Conservation (phyloP, 2,797 vertebrate species). For the Poecilia velifera region DNA sequence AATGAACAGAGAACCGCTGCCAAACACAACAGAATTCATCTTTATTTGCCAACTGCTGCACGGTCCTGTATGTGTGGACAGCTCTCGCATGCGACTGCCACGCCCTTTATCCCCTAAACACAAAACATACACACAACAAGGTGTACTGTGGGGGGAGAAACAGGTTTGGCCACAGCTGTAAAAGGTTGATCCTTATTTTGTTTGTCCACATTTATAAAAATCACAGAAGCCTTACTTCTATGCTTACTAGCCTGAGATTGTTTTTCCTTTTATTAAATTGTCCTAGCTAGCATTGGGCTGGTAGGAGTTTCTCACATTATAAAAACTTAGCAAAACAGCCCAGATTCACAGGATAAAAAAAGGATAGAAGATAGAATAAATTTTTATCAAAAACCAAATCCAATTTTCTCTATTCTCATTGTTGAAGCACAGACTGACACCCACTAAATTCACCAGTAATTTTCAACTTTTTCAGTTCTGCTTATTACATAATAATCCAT, state of each 20-base stretch:
- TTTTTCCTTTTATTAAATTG: too few relatives aligned
- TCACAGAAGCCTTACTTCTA: neutral
- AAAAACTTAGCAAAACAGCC: neutral
- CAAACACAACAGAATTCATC: slow-evolving; percentile 93
- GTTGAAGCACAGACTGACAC: neutral
- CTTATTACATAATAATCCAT: neutral
- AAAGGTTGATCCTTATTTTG: slow-evolving; percentile 15
- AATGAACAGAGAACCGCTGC: slow-evolving; percentile 87
- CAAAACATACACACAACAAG: slow-evolving; percentile 27
- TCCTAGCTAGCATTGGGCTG: too few relatives aligned
- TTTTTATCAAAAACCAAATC: neutral
- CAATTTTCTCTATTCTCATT: neutral
- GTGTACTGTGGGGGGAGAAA: slow-evolving; percentile 27
- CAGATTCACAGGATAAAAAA: neutral
- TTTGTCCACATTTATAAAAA: slow-evolving; percentile 23
- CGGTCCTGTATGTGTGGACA: slow-evolving; percentile 78
- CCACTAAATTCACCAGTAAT: neutral
- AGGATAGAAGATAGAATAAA: neutral
- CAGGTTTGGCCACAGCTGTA: slow-evolving; percentile 55
- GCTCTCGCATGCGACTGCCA: slow-evolving; percentile 68
- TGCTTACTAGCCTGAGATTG: neutral
- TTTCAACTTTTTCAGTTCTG: neutral
- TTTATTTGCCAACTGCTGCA: slow-evolving; percentile 92
- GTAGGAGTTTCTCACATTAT: neutral
- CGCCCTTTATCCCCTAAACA: slow-evolving; percentile 65